Percentiles rank a stretch among this genome's conserved stretches.
These are phyloP conservation scores for Branchellion lobata DNA, from an alignment of 2,888 invertebrate genomes.

Conservation along the genomic window DNA sequence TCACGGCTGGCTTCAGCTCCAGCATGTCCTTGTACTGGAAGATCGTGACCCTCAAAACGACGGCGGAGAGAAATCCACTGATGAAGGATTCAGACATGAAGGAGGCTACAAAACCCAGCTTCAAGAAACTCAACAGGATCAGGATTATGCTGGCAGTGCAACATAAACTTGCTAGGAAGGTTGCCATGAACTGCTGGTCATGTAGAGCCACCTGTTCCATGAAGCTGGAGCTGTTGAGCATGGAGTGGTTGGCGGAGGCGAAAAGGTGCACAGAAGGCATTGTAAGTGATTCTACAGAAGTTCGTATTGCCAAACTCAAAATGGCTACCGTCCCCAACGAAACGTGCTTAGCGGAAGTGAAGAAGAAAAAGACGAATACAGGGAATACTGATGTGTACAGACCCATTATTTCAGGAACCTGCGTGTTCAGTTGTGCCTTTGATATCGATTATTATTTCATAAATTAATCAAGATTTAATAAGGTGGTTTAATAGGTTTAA, in stretches of 20 bases:
- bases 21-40: conserved; percentile 58
- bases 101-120: conserved; percentile 59
- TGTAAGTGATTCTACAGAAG: conserved; percentile 50
- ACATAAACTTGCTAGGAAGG: conserved; percentile 55
- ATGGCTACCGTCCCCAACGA: conserved; percentile 59
- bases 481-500: no score
- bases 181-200: conserved; percentile 52
- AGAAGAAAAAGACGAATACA: conserved; percentile 56
- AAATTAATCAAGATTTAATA: no score
- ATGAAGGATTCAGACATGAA: conserved; percentile 61
- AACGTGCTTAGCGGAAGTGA: conserved; percentile 52
- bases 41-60: conserved; percentile 59
- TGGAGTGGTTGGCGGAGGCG: background rate
- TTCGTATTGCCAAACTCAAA: conserved; percentile 48
- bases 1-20: conserved; percentile 54
- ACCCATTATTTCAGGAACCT: conserved; percentile 57
- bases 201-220: background rate
- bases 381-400: conserved; percentile 59
- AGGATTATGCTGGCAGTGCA: conserved; percentile 57
- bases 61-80: conserved; percentile 59
- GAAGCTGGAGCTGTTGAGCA: background rate
- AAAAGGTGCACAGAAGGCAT: background rate
- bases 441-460: no score
- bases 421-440: no score
- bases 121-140: conserved; percentile 56